Evolutionary conservation across 2,113 vertebrate species (phyloP).

Genomic region (Illadopsis cleaveri): DNA sequence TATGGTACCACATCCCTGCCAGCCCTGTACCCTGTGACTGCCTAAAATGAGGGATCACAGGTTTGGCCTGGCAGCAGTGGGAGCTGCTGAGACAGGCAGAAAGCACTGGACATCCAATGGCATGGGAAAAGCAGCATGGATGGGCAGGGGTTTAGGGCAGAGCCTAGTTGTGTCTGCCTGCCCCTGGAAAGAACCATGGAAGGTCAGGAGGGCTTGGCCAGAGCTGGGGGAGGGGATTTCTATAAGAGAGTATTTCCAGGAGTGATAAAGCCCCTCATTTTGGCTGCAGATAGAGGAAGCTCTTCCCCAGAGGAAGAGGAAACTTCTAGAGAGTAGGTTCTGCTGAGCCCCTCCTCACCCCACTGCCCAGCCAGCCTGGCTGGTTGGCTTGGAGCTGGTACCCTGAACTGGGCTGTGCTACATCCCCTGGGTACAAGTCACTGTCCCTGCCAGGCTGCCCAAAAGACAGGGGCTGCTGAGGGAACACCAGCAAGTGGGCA

Average conservation of each 20-base stretch:
- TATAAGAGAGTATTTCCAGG: background rate
- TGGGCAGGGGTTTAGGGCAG: background rate
- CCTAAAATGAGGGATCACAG: background rate
- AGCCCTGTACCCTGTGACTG: background rate
- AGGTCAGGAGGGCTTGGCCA: background rate
- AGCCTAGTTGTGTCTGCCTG: background rate
- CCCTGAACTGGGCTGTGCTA: background rate
- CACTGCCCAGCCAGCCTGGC: background rate
- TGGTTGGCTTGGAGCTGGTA: background rate
- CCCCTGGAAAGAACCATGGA: accelerated
- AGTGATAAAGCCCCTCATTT: background rate
- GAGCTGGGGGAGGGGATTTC: background rate
- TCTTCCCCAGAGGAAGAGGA: background rate
- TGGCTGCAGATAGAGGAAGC: background rate
- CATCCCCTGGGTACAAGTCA: background rate
- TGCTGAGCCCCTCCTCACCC: background rate
- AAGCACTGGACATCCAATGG: background rate
- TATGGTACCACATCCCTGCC: accelerated
- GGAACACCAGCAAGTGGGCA: accelerated
- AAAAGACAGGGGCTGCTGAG: background rate
- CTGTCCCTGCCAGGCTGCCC: background rate
- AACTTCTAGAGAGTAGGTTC: background rate
- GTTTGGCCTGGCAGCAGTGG: background rate
- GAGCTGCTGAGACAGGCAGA: background rate
- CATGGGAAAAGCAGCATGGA: background rate